Percentiles rank a stretch among this genome's conserved stretches.
Conservation (phyloP, 2,113 vertebrate species). For the Cairina moschata region DNA sequence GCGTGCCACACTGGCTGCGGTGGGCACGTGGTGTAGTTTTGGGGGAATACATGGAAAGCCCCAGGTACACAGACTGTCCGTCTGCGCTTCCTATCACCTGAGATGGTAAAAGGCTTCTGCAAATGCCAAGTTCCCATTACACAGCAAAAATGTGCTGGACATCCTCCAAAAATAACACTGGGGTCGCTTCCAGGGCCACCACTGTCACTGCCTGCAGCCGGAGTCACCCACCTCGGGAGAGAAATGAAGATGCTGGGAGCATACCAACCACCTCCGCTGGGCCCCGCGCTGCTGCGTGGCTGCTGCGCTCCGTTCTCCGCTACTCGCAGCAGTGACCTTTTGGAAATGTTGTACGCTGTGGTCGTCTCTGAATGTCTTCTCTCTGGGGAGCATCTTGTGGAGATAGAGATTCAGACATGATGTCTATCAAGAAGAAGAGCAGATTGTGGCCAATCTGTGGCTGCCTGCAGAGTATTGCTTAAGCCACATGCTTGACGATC, state of each 20-base stretch:
- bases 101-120: not conserved
- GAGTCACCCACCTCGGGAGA: not conserved
- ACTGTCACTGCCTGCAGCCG: not conserved
- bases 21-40: not conserved
- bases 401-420: constrained; percentile 61
- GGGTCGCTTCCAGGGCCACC: accelerated
- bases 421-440: constrained; percentile 64
- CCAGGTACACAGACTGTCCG: accelerated
- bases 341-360: not conserved
- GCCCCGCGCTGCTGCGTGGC: not conserved
- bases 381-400: constrained; percentile 46
- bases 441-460: constrained; percentile 52
- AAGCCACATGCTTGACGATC: constrained; percentile 38
- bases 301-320: not conserved
- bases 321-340: constrained; percentile 50
- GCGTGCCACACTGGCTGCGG: accelerated
- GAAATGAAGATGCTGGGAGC: constrained; percentile 28
- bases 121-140: not conserved
- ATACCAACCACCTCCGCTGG: constrained; percentile 37
- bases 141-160: not conserved
- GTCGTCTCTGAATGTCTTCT: constrained; percentile 58
- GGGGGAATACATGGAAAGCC: not conserved
- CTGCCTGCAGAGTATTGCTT: constrained; percentile 24
- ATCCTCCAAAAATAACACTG: not conserved
- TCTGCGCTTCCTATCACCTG: not conserved